phyloP scores from a whole-genome alignment of 2,888 invertebrate species.

The Latrodectus hesperus region DNA sequence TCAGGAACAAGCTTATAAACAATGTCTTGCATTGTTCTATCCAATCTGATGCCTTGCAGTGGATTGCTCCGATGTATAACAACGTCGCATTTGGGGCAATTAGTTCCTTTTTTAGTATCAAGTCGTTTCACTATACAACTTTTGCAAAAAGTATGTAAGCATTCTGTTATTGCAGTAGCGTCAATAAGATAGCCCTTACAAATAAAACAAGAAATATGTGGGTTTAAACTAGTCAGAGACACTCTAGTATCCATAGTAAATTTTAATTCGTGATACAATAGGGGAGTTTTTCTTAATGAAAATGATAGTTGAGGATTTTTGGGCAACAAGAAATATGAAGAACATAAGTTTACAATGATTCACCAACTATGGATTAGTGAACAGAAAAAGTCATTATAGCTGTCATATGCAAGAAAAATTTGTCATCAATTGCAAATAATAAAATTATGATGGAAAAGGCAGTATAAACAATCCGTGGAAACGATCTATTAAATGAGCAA shows the following conservation, averaged over 20 bases:
- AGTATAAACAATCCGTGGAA: too few relatives aligned
- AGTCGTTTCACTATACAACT: conserved; percentile 56
- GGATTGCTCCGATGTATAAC: conserved; percentile 60
- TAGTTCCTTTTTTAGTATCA: conserved; percentile 43
- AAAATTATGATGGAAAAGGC: too few relatives aligned
- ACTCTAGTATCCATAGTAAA: conserved; percentile 46
- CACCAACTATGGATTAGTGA: too few relatives aligned
- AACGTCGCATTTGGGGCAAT: conserved; percentile 55
- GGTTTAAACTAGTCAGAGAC: conserved; percentile 40
- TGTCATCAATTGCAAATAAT: too few relatives aligned
- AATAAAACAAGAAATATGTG: conserved; percentile 53
- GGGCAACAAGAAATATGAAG: too few relatives aligned
- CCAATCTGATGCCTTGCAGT: conserved; percentile 44
- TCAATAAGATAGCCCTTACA: conserved; percentile 61
- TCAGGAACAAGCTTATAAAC: conserved; percentile 57
- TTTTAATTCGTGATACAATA: too few relatives aligned
- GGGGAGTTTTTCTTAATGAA: too few relatives aligned
- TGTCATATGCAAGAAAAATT: too few relatives aligned
- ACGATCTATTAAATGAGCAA: too few relatives aligned
- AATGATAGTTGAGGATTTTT: too few relatives aligned
- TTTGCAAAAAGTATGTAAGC: conserved; percentile 62
- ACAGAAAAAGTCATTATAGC: too few relatives aligned
- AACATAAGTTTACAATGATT: too few relatives aligned
- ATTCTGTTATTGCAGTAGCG: conserved; percentile 60
- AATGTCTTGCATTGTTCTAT: conserved; percentile 61